Conservation (phyloP, 2,113 vertebrate species). For the Eolophus roseicapilla region DNA sequence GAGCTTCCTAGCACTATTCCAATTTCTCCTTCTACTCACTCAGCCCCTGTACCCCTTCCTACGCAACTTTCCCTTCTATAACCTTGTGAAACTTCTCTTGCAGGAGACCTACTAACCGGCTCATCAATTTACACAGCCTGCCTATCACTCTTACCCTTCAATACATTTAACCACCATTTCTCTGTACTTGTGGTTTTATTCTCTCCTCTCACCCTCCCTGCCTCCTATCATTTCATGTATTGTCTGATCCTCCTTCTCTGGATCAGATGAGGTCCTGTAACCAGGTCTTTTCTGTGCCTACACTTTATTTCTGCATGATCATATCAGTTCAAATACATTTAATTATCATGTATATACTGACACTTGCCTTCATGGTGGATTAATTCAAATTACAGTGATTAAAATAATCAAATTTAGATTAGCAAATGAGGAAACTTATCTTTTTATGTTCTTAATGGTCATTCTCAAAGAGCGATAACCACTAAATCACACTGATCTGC, state of each 20-base stretch:
- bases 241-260: not conserved
- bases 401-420: constrained; percentile 47
- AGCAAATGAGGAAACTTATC: constrained; percentile 32
- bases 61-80: not conserved
- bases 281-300: not conserved
- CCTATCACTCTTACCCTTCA: not conserved
- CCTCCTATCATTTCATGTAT: not conserved
- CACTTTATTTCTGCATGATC: not conserved
- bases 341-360: constrained; percentile 8
- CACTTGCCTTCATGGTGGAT: constrained; percentile 32
- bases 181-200: not conserved
- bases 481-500: not conserved
- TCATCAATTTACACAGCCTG: not conserved
- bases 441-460: constrained; percentile 29
- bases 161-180: not conserved
- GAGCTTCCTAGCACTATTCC: not conserved
- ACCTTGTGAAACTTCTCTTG: not conserved
- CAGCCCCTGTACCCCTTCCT: not conserved
- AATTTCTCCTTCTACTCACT: not conserved
- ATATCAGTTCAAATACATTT: not conserved
- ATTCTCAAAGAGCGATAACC: constrained; percentile 1
- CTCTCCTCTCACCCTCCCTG: not conserved
- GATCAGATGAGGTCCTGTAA: not conserved
- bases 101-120: not conserved
- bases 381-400: constrained; percentile 44